Evolutionary conservation across 2,113 vertebrate genomes (phyloP), one percentile per base, ranked within the genome.

Genomic region (Actenoides lindsayi): DNA sequence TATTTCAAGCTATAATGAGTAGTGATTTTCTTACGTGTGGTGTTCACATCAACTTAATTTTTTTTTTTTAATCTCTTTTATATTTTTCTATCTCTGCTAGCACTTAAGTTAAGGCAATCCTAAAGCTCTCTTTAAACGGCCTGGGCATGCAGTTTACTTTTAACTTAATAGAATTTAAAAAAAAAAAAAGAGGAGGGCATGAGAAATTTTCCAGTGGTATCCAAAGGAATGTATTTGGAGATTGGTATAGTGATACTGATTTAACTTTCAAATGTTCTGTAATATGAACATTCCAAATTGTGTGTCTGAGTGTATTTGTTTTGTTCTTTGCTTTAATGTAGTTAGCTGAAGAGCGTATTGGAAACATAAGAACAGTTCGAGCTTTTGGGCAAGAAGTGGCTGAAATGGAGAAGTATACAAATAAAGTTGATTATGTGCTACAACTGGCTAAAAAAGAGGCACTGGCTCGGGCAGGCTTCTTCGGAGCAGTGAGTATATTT

Each of bases 261-360:
- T 92, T 91, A 80, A 64, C 25, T 94, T 88, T 77, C 67, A 77
- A 37, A 51, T 60, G 16, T 73, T 79, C 67, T 53, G 16, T 67
- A 92, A 59, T 33, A 27, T 7, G 54, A 87, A 9, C 19, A 33
- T 93, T 86, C 35, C 20, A 56, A 79, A 79, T 24, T n/a, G n/a
- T 37, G 30, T 78, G 46, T 74, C 44, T 62, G 2, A 69, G n/a
- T 84, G 18, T 67, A 9, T 89, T 46, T 68, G 14, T 65, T 89
- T n/a, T 64, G 50, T 80, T 60, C 31, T 44, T 51, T 80, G 25
- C 60, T 83, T 90, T 83, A 71, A 54, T 60, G 30, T 90, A 99
- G 99, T 97, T 99, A 95, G 99, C 99, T 39, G 99, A 99, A 95
- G 99, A 99, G 93, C 98, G 99, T 24, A 99, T 99, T n/a, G 98